Percentiles rank a stretch among this genome's conserved stretches.
phyloP scores from a whole-genome alignment of 2,888 invertebrate species.

The Lasius platythorax region DNA sequence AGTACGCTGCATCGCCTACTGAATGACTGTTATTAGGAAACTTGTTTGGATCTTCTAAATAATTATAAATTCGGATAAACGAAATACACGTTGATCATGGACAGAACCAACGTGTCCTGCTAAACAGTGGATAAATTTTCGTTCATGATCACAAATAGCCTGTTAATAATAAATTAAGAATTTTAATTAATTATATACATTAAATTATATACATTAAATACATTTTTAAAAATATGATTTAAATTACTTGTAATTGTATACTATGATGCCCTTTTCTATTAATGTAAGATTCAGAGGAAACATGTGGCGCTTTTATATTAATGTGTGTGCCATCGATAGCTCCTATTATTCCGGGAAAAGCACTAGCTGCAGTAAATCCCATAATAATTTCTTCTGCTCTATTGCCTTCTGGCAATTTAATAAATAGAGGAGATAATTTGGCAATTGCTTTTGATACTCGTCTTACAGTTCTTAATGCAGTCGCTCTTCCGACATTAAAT shows the following conservation, averaged over 20 bases:
- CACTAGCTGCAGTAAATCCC: neutral
- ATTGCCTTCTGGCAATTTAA: neutral
- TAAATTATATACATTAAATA: neutral
- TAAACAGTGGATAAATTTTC: neutral
- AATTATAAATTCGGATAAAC: neutral
- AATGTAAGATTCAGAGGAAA: neutral
- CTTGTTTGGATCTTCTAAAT: neutral
- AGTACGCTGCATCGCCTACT: neutral
- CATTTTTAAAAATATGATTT: neutral
- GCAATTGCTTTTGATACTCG: neutral
- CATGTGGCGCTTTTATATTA: constrained; percentile 1
- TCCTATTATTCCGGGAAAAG: neutral
- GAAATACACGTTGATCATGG: constrained; percentile 5
- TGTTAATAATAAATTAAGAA: neutral
- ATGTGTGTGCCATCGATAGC: constrained; percentile 3
- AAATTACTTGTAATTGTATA: constrained; percentile 12
- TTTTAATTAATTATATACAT: neutral
- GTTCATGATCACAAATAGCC: neutral
- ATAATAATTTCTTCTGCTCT: neutral
- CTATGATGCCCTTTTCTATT: neutral
- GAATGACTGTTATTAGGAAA: neutral
- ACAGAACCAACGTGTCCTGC: constrained; percentile 1
- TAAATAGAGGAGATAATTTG: constrained; percentile 7
- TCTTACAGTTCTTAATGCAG: neutral
- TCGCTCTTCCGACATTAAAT: neutral